Base-by-base conservation (phyloP, 1,140 invertebrate species). In the Metaphire vulgaris region DNA sequence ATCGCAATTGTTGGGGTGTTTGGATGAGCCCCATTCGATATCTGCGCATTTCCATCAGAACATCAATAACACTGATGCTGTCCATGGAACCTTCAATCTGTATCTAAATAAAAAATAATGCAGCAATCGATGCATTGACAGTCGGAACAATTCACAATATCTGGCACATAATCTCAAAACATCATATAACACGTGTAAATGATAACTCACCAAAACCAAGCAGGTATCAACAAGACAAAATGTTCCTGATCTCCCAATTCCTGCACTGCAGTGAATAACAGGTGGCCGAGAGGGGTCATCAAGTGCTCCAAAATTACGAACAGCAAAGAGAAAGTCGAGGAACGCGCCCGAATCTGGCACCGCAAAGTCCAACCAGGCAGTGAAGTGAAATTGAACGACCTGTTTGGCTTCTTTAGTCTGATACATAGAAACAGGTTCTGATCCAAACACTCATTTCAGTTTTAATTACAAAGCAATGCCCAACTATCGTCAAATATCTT, bases 331-430 rank as follows among this genome's bases (percentile, higher is more conserved):
- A 84, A 96, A 96, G 79, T 91, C 80, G 66, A 97, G 88, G 87
- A 98, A 98, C 26, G 92, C 92, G 0, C 96, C 94, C 72, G 92
- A 95, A 79, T 92, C 90, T 21, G 97, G 97, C 67, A 98, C 95
- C 21, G 96, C 96, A 88, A 99, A 99, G 88, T 99, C 97, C 16
- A 97, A 97, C 97, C 97, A 99, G 21, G 93, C 94, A 26, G 91
- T 96, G 85, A 98, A 99, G 87, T 99, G 95, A 87, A 94, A 98
- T 26, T 78, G 77, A 12, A 74, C 29, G 2, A 77, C 56, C 41
- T 34, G 32, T 30, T 73, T 72, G 6, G 16, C 73, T 21, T 76
- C 15, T 15, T 64, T 14, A 28, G 69, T 73, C 69, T 74, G n/a
- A 26, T 65, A 14, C 26, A 15, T 26, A 65, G 14, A 14, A 65